phyloP scores from a whole-genome alignment of 2,113 vertebrate species.

The Lates calcarifer region DNA sequence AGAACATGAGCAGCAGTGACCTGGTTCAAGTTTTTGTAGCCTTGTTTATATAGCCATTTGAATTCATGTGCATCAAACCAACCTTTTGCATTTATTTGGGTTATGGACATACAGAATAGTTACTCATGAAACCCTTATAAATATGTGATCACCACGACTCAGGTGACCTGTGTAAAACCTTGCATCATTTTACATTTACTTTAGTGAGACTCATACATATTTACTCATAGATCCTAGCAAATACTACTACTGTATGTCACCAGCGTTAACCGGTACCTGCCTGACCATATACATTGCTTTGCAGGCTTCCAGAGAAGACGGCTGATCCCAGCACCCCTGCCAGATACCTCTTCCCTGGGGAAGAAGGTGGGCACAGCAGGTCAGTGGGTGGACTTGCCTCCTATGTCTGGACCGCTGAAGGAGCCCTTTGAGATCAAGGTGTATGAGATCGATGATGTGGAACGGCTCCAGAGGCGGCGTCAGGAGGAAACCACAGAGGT shows the following conservation, averaged over 20 bases:
- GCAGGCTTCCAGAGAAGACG: conserved; percentile 94
- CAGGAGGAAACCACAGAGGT: conserved; percentile 91
- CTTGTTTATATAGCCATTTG: conserved; percentile 19
- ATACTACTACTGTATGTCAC: conserved; percentile 57
- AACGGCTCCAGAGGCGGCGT: conserved; percentile 91
- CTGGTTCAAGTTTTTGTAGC: conserved; percentile 30
- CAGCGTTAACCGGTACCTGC: conserved; percentile 45
- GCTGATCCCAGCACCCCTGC: conserved; percentile 93
- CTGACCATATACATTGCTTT: conserved; percentile 42
- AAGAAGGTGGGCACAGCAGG: conserved; percentile 90
- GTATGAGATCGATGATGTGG: conserved; percentile 98
- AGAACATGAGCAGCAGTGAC: conserved; percentile 39
- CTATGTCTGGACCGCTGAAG: conserved; percentile 92
- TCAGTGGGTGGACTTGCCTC: conserved; percentile 97
- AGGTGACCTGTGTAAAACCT: conserved; percentile 43
- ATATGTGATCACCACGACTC: conserved; percentile 61
- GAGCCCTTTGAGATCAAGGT: conserved; percentile 99
- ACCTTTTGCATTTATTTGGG: conserved; percentile 55
- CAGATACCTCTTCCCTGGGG: conserved; percentile 90
- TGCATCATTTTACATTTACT: conserved; percentile 60
- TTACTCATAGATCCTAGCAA: conserved; percentile 49
- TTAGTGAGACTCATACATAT: conserved; percentile 61
- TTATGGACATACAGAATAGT: conserved; percentile 39
- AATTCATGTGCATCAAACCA: conserved; percentile 52
- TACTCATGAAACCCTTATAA: conserved; percentile 54